A percentile compares a stretch with the other conserved stretches of the same genome.
Evolutionary conservation across 2,888 invertebrate genomes (phyloP).

Genomic region (Tuberolachnus salignus): DNA sequence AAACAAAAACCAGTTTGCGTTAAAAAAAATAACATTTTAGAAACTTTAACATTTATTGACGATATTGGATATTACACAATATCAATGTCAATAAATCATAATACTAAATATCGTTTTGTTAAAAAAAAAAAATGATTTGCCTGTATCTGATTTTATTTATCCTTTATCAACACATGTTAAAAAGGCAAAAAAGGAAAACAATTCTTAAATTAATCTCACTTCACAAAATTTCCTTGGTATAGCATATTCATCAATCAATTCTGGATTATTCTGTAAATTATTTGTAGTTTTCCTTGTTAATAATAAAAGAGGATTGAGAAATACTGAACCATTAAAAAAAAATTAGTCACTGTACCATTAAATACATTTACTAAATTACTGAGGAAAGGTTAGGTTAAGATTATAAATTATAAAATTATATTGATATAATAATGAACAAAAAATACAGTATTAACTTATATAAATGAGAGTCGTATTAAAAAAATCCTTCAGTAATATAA

Average conservation of each 20-base stretch:
- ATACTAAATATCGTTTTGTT: slow-evolving; percentile 3
- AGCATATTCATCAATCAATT: slow-evolving; percentile 12
- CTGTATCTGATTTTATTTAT: slow-evolving; percentile 6
- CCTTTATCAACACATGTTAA: neutral
- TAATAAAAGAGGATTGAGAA: neutral
- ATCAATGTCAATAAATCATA: slow-evolving; percentile 9
- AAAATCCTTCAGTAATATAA: too few species aligned
- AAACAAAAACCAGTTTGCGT: neutral
- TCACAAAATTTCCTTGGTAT: slow-evolving; percentile 20
- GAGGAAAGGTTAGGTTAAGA: neutral
- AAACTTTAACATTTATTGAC: neutral
- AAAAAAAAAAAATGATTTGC: slow-evolving; percentile 9
- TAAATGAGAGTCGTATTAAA: too few species aligned
- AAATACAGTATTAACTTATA: too few species aligned
- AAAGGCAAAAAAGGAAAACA: neutral
- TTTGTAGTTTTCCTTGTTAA: slow-evolving; percentile 5
- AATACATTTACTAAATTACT: neutral
- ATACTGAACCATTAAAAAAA: neutral
- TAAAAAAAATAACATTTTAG: slow-evolving; percentile 4
- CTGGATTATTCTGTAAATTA: slow-evolving; percentile 1
- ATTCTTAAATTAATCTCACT: slow-evolving; percentile 12
- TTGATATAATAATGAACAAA: too few species aligned
- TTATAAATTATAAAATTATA: too few species aligned
- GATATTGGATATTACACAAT: neutral
- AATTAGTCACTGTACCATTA: slow-evolving; percentile 1